Percentiles rank a stretch among this genome's conserved stretches.
phyloP scores from a whole-genome alignment of 35 echinoderm and acorn worm genomes.

The Ptychodera flava region DNA sequence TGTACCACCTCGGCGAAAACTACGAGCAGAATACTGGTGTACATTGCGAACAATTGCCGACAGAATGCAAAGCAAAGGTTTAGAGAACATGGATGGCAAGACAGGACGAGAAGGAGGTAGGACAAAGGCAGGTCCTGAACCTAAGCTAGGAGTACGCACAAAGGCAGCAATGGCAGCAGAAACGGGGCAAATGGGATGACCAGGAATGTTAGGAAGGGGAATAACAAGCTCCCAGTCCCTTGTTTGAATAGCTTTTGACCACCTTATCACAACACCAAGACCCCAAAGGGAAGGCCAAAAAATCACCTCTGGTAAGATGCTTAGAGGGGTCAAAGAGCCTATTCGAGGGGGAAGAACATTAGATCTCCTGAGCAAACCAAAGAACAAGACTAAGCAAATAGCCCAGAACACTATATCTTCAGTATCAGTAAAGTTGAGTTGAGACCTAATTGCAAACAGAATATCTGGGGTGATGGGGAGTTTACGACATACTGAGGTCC shows the following conservation, averaged over 20 bases:
- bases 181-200: neutral
- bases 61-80: no score
- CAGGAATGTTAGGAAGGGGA: neutral
- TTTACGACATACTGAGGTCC: neutral
- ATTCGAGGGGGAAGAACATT: neutral
- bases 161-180: neutral
- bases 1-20: neutral
- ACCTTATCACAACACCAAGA: neutral
- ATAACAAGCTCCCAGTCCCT: neutral
- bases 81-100: neutral
- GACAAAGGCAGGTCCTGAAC: neutral
- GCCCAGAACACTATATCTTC: neutral
- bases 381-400: neutral
- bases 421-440: neutral
- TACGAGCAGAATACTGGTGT: neutral
- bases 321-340: neutral
- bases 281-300: neutral
- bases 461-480: neutral
- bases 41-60: neutral
- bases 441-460: neutral
- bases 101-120: neutral
- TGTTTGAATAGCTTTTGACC: neutral
- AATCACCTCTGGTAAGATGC: neutral
- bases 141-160: neutral
- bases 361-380: neutral